Base-by-base conservation (phyloP, 2,113 vertebrate species). In the Dendropsophus ebraccatus region DNA sequence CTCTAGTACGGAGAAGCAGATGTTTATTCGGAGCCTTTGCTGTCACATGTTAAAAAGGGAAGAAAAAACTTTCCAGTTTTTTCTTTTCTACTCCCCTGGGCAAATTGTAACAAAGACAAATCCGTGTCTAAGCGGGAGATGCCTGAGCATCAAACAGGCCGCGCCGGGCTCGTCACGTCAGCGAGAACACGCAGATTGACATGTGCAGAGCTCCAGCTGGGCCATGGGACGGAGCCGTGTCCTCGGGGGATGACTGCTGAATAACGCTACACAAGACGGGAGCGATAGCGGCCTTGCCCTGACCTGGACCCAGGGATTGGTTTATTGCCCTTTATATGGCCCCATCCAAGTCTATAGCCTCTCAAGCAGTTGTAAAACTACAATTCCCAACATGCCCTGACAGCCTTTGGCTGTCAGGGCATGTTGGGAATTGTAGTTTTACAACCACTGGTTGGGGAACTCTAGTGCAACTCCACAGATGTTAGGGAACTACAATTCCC, bases 1-100 rank as follows among this genome's bases (percentile, higher is more conserved):
- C 28, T 28, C 21, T 0, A 16, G 10, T 0, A 7, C 52, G 12
- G 87, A 90, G 88, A 91, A 93, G 94, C 94, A 95, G 94, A 83
- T 83, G 65, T 72, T 73, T 72, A 19, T 67, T 49, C 81, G 2
- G 8, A 41, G 30, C 17, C 19, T 32, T 81, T 7, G 1, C 80
- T 23, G 65, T 83, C 65, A 56, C 67, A 21, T 82, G 62, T 62
- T 70, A 79, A 37, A 21, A 11, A n/a, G 23, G 6, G 6, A 37
- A 37, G 54, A 6, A 79, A 79, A 79, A 70, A 13, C 8, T 28
- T 77, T 25, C 21, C 47, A 45, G 21, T 23, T n/a, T 50, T 0
- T 52, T 75, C 28, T 62, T 50, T 58, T 23, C 50, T 28, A 6
- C 14, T 17, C 80, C 80, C 25, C 21, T 2, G 80, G 41, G 45